Evolutionary conservation across 1,140 invertebrate species (phyloP), one percentile per base, ranked within the genome.

Genomic region (Leptinotarsa undecemlineata): DNA sequence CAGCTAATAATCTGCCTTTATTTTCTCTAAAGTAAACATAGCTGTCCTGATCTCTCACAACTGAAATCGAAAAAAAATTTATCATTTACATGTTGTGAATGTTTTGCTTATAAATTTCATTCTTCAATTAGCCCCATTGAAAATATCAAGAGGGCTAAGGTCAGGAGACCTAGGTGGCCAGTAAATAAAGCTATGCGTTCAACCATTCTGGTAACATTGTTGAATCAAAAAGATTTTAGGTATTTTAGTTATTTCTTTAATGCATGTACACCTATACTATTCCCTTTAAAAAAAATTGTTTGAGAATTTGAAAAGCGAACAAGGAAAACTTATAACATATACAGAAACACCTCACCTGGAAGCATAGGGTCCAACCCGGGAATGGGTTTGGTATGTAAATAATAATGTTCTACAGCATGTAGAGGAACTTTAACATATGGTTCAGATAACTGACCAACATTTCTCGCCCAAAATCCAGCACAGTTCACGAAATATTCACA

Each of bases 401-500:
- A 97, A 85, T 96, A 96, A 87, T 98, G 96, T 85, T 97, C 95
- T 76, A 95, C 95, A 3, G 96, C 92, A 86, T 98, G 92, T n/a
- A 97, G 86, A 13, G 96, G 96, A 62, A 98, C 94, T 87, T 95
- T 94, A 1, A 98, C 94, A 82, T 90, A 88, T 14, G 96, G 96
- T 73, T 91, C 89, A 51, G 94, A 94, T 66, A 93, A 85, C 82
- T 95, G 92, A 23, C 96, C 96, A 70, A 98, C 90, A 82, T 80
- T 81, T 74, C 88, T 85, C 11, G 92, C 92, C 92, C 92, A 94
- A 85, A 94, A 93, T 75, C 95, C 95, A 74, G 93, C 91, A 86
- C 95, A 96, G 86, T 98, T 98, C 8, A 98, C 93, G 87, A 98
- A 97, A 85, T 92, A 93, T 82, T 97, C 90, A 86, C 96, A 98